A percentile compares a stretch with the other conserved stretches of the same genome.
phyloP scores from a whole-genome alignment of 1,140 invertebrate genomes.

The Chironomus striatipennis region DNA sequence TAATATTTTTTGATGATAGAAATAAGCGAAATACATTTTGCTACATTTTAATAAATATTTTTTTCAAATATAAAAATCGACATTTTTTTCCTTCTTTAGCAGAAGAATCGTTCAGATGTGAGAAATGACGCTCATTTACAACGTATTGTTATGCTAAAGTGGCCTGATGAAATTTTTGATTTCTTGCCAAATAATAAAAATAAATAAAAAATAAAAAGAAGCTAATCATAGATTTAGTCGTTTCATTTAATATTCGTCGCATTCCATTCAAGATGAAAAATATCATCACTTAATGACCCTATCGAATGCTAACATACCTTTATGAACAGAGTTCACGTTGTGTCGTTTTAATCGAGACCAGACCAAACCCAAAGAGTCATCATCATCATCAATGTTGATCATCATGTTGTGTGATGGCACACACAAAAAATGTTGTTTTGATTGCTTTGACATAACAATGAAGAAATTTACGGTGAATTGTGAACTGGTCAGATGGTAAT shows the following conservation, averaged over 20 bases:
- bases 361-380: background rate
- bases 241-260: background rate
- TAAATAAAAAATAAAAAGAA: too few species aligned
- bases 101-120: background rate
- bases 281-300: background rate
- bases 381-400: too few species aligned
- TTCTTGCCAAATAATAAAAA: background rate
- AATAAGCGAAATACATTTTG: too few species aligned
- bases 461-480: too few species aligned
- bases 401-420: too few species aligned
- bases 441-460: too few species aligned
- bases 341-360: conserved; percentile 19
- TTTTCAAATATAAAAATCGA: background rate
- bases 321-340: background rate
- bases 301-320: background rate
- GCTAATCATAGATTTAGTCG: too few species aligned
- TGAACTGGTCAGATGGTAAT: too few species aligned
- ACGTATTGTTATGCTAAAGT: conserved; percentile 3
- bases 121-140: background rate
- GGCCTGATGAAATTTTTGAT: background rate
- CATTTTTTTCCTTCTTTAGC: background rate
- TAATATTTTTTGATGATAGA: too few species aligned
- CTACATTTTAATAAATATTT: too few species aligned
- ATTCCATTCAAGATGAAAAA: background rate
- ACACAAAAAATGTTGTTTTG: too few species aligned